A percentile compares a stretch with the other conserved stretches of the same genome.
phyloP scores from a whole-genome alignment of 2,888 invertebrate species.

The Pollenia labialis region DNA sequence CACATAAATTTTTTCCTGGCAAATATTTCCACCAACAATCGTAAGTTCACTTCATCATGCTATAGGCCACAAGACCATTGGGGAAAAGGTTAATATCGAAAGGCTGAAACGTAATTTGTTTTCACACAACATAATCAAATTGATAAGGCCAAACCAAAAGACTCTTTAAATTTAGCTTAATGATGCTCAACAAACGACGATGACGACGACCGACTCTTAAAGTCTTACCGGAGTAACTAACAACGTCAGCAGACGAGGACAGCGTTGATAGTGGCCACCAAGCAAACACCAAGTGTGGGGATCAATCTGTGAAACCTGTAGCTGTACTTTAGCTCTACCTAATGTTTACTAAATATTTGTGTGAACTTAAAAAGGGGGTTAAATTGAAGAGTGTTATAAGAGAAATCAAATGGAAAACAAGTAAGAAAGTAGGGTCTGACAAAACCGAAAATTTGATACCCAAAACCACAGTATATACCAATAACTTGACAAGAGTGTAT shows the following conservation, averaged over 20 bases:
- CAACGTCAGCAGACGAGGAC: slow-evolving; percentile 32
- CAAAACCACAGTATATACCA: too few species aligned
- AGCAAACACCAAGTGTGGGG: slow-evolving; percentile 54
- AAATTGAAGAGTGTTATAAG: slow-evolving; percentile 22
- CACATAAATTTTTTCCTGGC: slow-evolving; percentile 57
- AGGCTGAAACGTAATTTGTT: slow-evolving; percentile 84
- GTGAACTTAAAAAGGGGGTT: slow-evolving; percentile 12
- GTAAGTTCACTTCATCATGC: slow-evolving; percentile 56
- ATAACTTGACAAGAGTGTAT: too few species aligned
- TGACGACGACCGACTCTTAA: background rate
- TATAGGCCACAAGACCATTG: slow-evolving; percentile 54
- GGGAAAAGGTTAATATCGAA: slow-evolving; percentile 76
- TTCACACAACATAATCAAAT: slow-evolving; percentile 84
- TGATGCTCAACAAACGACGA: slow-evolving; percentile 81
- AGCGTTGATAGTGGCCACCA: slow-evolving; percentile 59
- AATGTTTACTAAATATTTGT: slow-evolving; percentile 32
- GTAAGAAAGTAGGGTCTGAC: background rate
- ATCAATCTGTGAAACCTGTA: slow-evolving; percentile 54
- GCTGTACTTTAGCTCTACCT: slow-evolving; percentile 41
- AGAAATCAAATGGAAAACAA: background rate
- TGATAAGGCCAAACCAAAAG: slow-evolving; percentile 82
- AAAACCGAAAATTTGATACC: too few species aligned
- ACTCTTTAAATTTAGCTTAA: slow-evolving; percentile 84
- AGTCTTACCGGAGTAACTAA: slow-evolving; percentile 7
- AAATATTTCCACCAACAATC: slow-evolving; percentile 28